Base-by-base conservation (phyloP, 2,888 invertebrate genomes). In the Heliconius hortense region DNA sequence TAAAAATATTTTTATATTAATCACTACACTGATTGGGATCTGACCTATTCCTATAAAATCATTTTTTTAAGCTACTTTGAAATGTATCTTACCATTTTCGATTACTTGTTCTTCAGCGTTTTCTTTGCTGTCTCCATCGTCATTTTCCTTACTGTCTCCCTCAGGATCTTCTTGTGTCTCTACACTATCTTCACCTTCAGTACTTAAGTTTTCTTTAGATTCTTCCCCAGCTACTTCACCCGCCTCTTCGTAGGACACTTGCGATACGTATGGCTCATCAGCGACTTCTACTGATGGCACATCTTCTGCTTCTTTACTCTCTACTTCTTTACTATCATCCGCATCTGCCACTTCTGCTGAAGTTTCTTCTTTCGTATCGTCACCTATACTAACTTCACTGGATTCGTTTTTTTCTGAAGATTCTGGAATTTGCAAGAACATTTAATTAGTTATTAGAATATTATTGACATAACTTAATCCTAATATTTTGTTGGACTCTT, bases 401-500 rank as follows among this genome's bases (percentile, higher is more conserved):
- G 94, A 94, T 82, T 92, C 92, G 89, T 90, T 90, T 89, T 93
- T 93, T 88, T 92, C 93, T 82, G 86, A 86, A 86, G 93, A 91
- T 87, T 92, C 93, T 94, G 88, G 66, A 86, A 89, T 11, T 56
- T 69, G 4, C n/a, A 66, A 66, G 1, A 21, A 39, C 3, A 2
- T 7, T 15, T 18, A 15, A 11, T n/a, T 39, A 64, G 2, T 10
- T 35, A 64, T 64, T 5, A 64, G n/a, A 11, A 35, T 39, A 21
- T 31, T 21, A 21, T 63, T 28, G 15, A 60, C 24, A 15, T 21
- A 4, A 18, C 28, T 60, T 18, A 63, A 63, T 63, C 0, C 8
- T 35, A 8, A 35, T 10, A 35, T 35, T 35, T 35, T 35, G 35
- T 10, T 35, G 10, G 35, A 10, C 1, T 35, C 35, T 8, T 35